Percentiles rank a stretch among this genome's conserved stretches.
phyloP scores from a whole-genome alignment of 2,888 invertebrate species.

The Scaptomyza reducta region DNA sequence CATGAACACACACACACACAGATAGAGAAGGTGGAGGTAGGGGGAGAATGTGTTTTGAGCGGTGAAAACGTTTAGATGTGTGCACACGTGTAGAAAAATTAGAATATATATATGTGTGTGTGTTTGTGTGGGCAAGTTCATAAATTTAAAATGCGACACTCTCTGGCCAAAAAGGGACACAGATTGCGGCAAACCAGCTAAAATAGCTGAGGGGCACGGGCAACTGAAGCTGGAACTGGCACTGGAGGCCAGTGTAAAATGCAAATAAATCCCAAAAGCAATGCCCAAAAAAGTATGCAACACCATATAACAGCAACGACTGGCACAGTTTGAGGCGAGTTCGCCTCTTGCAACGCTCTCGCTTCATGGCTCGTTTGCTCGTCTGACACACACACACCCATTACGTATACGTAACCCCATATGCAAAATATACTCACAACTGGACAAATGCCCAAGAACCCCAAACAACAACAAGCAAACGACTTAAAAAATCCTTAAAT shows the following conservation, averaged over 20 bases:
- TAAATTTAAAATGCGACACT: constrained; percentile 68
- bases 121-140: constrained; percentile 59
- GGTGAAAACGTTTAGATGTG: constrained; percentile 45
- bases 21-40: no score
- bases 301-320: constrained; percentile 61
- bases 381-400: constrained; percentile 30
- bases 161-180: constrained; percentile 57
- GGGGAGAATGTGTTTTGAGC: constrained; percentile 22
- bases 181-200: constrained; percentile 74
- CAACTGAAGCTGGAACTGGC: constrained; percentile 1
- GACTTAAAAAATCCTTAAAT: constrained; percentile 14
- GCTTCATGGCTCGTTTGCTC: constrained; percentile 65
- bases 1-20: constrained; percentile 48
- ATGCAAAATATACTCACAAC: constrained; percentile 66
- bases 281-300: constrained; percentile 59
- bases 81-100: constrained; percentile 53
- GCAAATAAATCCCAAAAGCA: constrained; percentile 75
- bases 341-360: constrained; percentile 38
- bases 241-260: constrained; percentile 55
- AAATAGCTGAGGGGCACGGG: constrained; percentile 42
- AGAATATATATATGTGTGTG: constrained; percentile 45
- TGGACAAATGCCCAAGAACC: constrained; percentile 28
- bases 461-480: constrained; percentile 4
- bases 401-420: constrained; percentile 12
- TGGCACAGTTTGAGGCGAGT: constrained; percentile 52